phyloP scores from a whole-genome alignment of 2,797 vertebrate species.

The Chelon auratus region DNA sequence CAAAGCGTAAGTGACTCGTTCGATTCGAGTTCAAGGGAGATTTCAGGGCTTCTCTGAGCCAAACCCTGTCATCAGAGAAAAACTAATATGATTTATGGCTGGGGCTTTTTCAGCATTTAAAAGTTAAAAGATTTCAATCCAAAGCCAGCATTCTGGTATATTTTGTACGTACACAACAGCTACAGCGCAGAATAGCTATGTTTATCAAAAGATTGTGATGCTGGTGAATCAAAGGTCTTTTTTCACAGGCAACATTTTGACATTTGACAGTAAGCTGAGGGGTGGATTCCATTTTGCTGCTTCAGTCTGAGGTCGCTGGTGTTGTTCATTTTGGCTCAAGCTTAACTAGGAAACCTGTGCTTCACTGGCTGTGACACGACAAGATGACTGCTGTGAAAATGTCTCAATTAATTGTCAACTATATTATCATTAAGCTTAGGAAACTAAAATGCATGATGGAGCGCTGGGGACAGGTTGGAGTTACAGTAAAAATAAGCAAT shows the following conservation, averaged over 20 bases:
- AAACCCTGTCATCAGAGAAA: not conserved
- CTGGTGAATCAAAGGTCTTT: not conserved
- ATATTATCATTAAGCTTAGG: not conserved
- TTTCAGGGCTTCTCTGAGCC: not conserved
- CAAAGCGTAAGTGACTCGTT: not conserved
- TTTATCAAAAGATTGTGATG: not conserved
- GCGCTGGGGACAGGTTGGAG: too few species aligned
- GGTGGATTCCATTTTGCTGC: constrained; percentile 4
- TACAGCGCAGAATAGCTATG: not conserved
- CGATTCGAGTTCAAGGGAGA: not conserved
- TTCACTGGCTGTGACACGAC: not conserved
- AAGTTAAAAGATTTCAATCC: too few species aligned
- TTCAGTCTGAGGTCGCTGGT: not conserved
- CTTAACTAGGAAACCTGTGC: not conserved
- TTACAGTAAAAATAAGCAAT: too few species aligned
- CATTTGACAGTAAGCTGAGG: not conserved
- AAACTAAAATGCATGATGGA: not conserved
- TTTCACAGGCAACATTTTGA: not conserved
- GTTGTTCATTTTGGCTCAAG: not conserved
- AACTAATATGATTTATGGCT: not conserved
- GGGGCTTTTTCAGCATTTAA: too few species aligned
- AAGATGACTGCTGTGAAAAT: not conserved
- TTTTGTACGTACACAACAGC: not conserved
- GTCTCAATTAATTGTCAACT: not conserved
- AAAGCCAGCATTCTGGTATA: not conserved